phyloP scores from a whole-genome alignment of 2,113 vertebrate genomes.

The Sakesphorus luctuosus region DNA sequence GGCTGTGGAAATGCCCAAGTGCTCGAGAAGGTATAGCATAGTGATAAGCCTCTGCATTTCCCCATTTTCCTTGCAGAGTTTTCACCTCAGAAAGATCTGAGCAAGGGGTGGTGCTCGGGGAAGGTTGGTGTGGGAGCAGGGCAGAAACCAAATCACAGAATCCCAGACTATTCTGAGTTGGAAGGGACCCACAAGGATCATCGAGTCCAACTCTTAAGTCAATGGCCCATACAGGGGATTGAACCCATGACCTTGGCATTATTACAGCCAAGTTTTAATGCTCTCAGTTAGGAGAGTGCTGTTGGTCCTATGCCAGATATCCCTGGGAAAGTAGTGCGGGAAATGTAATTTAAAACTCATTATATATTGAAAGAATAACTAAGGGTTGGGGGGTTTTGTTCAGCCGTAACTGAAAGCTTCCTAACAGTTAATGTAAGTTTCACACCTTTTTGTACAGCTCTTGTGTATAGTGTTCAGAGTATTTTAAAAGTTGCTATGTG shows the following conservation, averaged over 20 bases:
- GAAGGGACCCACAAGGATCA: too few relatives aligned
- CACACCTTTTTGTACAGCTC: neutral
- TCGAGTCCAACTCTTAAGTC: too few relatives aligned
- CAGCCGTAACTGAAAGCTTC: neutral
- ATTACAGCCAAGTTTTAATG: too few relatives aligned
- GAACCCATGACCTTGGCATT: too few relatives aligned
- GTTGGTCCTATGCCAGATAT: neutral
- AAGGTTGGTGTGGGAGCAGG: neutral
- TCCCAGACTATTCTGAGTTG: too few relatives aligned
- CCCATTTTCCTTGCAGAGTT: neutral
- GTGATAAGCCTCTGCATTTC: neutral
- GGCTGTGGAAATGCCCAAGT: neutral
- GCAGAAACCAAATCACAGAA: neutral
- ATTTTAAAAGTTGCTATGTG: neutral
- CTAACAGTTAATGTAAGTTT: neutral
- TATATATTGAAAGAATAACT: neutral
- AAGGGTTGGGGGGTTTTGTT: neutral
- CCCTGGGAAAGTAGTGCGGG: neutral
- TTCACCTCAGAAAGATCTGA: neutral
- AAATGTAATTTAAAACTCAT: neutral
- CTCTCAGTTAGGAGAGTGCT: neutral
- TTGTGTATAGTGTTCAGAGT: neutral
- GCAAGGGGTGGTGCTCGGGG: accelerated
- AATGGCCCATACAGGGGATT: too few relatives aligned
- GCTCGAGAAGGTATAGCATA: accelerated